A percentile compares a stretch with the other conserved stretches of the same genome.
phyloP scores from a whole-genome alignment of 2,888 invertebrate genomes.

The Protodeltote pygarga region DNA sequence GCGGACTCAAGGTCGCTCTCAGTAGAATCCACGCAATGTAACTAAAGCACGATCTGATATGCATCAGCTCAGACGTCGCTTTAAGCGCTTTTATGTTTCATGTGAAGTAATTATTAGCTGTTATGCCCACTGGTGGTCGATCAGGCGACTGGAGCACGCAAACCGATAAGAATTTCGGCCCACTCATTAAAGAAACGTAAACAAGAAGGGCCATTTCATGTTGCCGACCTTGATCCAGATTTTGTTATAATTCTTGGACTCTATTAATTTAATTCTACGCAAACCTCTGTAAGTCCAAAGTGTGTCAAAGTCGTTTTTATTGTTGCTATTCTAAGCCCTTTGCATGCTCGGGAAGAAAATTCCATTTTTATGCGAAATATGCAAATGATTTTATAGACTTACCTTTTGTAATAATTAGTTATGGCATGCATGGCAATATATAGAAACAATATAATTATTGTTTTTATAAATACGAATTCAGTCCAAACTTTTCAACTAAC shows the following conservation, averaged over 20 bases:
- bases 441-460: not conserved
- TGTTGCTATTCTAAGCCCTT: constrained; percentile 27
- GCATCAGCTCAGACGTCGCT: constrained; percentile 66
- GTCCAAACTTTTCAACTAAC: too few relatives aligned
- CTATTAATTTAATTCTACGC: constrained; percentile 40
- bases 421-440: constrained; percentile 21
- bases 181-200: constrained; percentile 74
- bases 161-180: constrained; percentile 75
- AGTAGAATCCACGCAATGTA: constrained; percentile 78
- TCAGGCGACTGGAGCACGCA: constrained; percentile 65
- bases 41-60: constrained; percentile 69
- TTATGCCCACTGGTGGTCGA: constrained; percentile 63
- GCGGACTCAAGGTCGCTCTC: constrained; percentile 81
- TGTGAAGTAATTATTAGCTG: constrained; percentile 73
- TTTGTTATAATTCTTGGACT: constrained; percentile 38
- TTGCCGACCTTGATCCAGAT: constrained; percentile 74
- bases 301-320: constrained; percentile 56
- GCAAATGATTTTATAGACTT: constrained; percentile 33
- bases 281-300: constrained; percentile 47
- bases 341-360: constrained; percentile 36
- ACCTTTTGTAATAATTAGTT: constrained; percentile 26
- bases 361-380: constrained; percentile 32
- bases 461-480: too few relatives aligned
- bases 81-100: constrained; percentile 66
- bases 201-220: constrained; percentile 61